Conservation (phyloP, 2,113 vertebrate genomes). For the Archocentrus centrarchus region DNA sequence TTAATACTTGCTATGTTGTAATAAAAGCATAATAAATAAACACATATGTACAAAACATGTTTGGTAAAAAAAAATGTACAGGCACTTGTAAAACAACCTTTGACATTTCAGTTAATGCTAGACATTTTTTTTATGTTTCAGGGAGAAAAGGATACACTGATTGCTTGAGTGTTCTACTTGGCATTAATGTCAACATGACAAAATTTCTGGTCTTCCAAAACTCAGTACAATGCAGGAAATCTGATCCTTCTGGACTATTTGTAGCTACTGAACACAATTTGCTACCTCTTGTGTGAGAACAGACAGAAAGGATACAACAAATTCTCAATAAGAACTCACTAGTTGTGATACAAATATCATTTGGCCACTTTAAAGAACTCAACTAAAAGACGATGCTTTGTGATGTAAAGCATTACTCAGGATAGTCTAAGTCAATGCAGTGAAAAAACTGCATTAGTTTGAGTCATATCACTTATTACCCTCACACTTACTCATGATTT, state of each 20-base stretch:
- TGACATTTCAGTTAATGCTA: slow-evolving; percentile 20
- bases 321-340: background rate
- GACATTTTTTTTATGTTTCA: background rate
- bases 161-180: background rate
- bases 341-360: background rate
- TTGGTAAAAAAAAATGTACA: slow-evolving; percentile 56
- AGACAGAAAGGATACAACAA: slow-evolving; percentile 19
- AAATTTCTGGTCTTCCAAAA: slow-evolving; percentile 3
- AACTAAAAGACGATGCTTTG: background rate
- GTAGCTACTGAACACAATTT: background rate
- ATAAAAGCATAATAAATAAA: slow-evolving; percentile 76
- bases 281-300: background rate
- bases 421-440: background rate
- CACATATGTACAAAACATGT: slow-evolving; percentile 70
- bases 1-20: slow-evolving; percentile 43
- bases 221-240: slow-evolving; percentile 12
- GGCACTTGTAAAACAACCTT: slow-evolving; percentile 69
- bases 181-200: slow-evolving; percentile 28
- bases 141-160: background rate
- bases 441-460: background rate
- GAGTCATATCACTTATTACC: background rate
- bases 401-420: background rate
- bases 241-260: slow-evolving; percentile 27
- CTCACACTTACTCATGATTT: slow-evolving; percentile 21
- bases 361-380: background rate